Evolutionary conservation across 2,888 invertebrate genomes (phyloP).

Genomic region (Chrysomela aeneicollis): DNA sequence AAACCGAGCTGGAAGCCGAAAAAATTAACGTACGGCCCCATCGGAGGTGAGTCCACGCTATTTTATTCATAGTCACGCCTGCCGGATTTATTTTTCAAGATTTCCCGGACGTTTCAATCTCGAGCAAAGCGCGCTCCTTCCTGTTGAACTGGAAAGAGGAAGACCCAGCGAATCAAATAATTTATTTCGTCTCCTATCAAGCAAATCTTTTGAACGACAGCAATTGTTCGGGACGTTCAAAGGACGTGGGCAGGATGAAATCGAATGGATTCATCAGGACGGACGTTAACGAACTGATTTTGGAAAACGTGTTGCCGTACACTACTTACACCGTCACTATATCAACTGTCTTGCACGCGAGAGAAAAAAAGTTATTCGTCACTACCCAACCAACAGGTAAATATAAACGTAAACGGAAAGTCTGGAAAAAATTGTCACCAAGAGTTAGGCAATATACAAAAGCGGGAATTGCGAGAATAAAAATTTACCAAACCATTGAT

Average conservation of each 20-base stretch:
- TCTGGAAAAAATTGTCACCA: not conserved
- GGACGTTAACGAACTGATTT: slow-evolving; percentile 47
- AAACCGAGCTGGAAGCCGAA: slow-evolving; percentile 51
- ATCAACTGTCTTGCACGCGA: slow-evolving; percentile 51
- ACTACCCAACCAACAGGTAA: slow-evolving; percentile 54
- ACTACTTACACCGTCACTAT: slow-evolving; percentile 54
- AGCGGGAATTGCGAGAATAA: no score
- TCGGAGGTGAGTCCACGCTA: slow-evolving; percentile 43
- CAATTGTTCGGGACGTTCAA: slow-evolving; percentile 43
- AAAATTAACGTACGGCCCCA: slow-evolving; percentile 44
- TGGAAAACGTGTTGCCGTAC: slow-evolving; percentile 53
- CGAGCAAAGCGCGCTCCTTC: slow-evolving; percentile 46
- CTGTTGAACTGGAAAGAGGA: slow-evolving; percentile 49
- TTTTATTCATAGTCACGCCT: no score
- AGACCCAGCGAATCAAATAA: slow-evolving; percentile 46
- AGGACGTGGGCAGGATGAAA: slow-evolving; percentile 46
- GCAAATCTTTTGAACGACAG: slow-evolving; percentile 45
- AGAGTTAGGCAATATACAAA: no score
- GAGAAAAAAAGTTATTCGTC: slow-evolving; percentile 41
- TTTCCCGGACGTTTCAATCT: slow-evolving; percentile 44
- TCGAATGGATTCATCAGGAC: slow-evolving; percentile 54
- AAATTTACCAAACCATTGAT: no score
- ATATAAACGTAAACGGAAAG: not conserved
- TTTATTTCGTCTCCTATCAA: slow-evolving; percentile 51
- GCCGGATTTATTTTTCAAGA: slow-evolving; percentile 50